Conservation (phyloP, 2,797 vertebrate species). For the Ispidina lecontei region DNA sequence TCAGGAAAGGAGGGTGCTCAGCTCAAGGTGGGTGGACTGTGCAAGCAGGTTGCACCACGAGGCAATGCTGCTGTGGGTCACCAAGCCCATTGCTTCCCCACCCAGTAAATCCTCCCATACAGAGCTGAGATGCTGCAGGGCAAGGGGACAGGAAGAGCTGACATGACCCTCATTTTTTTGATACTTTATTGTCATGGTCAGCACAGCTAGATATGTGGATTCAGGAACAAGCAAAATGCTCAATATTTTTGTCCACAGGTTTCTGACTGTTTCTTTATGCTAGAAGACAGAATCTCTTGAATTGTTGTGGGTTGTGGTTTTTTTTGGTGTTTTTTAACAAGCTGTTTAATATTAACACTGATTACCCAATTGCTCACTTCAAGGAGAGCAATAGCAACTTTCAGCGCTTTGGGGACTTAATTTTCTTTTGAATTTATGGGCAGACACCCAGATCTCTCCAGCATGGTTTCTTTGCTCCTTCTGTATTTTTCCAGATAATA, state of each 20-base stretch:
- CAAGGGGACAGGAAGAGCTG: background rate
- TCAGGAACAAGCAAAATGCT: background rate
- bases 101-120: background rate
- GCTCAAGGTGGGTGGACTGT: background rate
- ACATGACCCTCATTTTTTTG: background rate
- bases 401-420: slow-evolving; percentile 41
- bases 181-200: background rate
- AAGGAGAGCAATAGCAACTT: slow-evolving; percentile 12
- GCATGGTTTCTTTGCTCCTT: background rate
- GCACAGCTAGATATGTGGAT: background rate
- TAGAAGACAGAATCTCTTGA: slow-evolving; percentile 30
- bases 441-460: background rate
- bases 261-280: background rate
- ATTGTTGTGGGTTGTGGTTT: background rate
- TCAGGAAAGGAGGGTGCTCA: background rate
- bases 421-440: slow-evolving; percentile 51
- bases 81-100: background rate
- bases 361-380: slow-evolving; percentile 58
- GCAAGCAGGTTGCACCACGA: background rate
- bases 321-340: background rate
- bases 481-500: background rate
- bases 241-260: background rate
- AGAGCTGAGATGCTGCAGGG: background rate
- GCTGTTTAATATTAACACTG: slow-evolving; percentile 57
- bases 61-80: fast-evolving